phyloP scores from a whole-genome alignment of 2,888 invertebrate genomes.

The Pteria penguin region DNA sequence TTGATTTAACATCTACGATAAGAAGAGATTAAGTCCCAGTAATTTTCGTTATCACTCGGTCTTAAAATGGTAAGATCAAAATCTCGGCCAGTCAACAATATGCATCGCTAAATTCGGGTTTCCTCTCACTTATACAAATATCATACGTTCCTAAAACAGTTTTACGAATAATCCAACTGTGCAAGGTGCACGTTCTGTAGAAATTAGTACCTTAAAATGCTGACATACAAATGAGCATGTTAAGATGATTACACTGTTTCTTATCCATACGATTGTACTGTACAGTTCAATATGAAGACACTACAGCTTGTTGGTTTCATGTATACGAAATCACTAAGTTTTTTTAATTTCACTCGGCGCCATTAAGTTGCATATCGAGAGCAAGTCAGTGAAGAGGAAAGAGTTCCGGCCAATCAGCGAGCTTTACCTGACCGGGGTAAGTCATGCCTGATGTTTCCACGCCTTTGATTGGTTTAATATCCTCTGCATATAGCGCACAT shows the following conservation, averaged over 20 bases:
- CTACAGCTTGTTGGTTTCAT: slow-evolving; percentile 13
- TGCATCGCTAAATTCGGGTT: no score
- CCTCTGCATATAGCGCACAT: not conserved
- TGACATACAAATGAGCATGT: not conserved
- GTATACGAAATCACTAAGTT: slow-evolving; percentile 24
- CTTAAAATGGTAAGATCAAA: no score
- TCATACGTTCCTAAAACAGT: no score
- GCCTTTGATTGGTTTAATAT: not conserved
- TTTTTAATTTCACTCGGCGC: slow-evolving; percentile 26
- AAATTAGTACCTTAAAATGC: no score
- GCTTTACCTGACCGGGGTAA: not conserved
- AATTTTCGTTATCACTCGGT: no score
- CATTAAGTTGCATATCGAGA: slow-evolving; percentile 25
- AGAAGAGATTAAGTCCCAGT: not conserved
- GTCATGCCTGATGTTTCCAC: slow-evolving; percentile 3
- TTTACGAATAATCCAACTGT: no score
- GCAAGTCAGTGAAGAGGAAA: slow-evolving; percentile 13
- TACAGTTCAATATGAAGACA: slow-evolving; percentile 17
- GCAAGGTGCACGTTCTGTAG: no score
- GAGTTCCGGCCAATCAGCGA: slow-evolving; percentile 23
- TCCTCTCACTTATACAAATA: no score
- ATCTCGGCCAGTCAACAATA: no score
- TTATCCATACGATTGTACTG: slow-evolving; percentile 16
- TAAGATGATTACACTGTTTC: not conserved
- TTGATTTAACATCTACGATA: not conserved